A percentile compares a stretch with the other conserved stretches of the same genome.
These are phyloP conservation scores for Chelonoidis abingdonii DNA, from an alignment of 2,113 vertebrate species.

Conservation along the genomic window DNA sequence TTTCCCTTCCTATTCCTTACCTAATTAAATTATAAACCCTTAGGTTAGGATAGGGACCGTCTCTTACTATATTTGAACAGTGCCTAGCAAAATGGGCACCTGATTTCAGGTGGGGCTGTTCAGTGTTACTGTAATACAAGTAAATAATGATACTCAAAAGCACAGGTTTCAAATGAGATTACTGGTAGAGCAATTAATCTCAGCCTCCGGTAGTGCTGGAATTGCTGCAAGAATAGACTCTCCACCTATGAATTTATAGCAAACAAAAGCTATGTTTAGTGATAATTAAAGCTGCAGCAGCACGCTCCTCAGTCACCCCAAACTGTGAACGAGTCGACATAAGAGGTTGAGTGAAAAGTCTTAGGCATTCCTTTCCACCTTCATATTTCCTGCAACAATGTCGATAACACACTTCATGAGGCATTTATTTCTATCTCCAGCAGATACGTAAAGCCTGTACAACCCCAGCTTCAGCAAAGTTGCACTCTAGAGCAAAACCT, in stretches of 20 bases:
- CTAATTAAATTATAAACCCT: background rate
- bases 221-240: background rate
- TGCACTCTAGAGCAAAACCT: background rate
- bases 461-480: background rate
- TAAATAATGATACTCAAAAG: accelerated
- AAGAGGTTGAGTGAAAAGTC: background rate
- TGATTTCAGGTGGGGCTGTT: background rate
- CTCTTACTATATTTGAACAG: background rate
- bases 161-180: accelerated
- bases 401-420: background rate
- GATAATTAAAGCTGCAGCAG: background rate
- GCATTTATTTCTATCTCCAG: background rate
- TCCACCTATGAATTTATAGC: background rate
- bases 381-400: background rate
- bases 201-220: background rate
- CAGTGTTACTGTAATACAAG: background rate
- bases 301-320: background rate
- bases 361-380: background rate
- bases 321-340: background rate
- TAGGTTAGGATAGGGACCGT: no score
- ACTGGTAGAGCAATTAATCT: background rate
- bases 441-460: background rate
- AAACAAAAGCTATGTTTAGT: background rate
- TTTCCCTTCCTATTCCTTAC: background rate
- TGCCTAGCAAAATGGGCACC: background rate